These are phyloP conservation scores for Enteromius trimaculatus DNA, from an alignment of 2,797 vertebrate genomes.

Conservation along the genomic window DNA sequence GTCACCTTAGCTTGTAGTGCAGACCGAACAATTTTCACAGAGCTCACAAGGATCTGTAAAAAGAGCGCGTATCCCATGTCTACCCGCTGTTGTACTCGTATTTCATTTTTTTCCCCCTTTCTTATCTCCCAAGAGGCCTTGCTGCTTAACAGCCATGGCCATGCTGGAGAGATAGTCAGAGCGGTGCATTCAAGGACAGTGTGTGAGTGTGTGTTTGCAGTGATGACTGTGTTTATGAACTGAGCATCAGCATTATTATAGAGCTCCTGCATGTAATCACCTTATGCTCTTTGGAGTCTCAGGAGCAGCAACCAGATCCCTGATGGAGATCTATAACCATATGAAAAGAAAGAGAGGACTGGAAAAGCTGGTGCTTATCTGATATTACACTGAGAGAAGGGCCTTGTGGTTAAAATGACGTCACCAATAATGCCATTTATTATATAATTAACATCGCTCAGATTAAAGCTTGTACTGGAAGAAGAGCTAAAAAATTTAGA, in stretches of 20 bases:
- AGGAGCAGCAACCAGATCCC: neutral
- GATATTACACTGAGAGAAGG: neutral
- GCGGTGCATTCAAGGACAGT: conserved; percentile 38
- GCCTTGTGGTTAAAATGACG: neutral
- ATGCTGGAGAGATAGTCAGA: conserved; percentile 20
- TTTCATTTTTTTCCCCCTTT: neutral
- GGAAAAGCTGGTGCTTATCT: conserved; percentile 6
- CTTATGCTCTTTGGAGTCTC: neutral
- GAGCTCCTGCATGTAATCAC: neutral
- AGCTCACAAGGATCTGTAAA: neutral
- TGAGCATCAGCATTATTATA: conserved; percentile 6
- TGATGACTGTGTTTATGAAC: neutral
- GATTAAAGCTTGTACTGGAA: neutral
- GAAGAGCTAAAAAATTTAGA: neutral
- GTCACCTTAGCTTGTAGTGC: neutral
- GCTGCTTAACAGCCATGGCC: conserved; percentile 37
- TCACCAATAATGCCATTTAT: neutral
- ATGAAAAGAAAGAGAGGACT: neutral
- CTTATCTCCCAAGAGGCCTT: conserved; percentile 44
- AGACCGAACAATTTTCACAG: neutral
- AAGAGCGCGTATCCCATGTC: conserved; percentile 11
- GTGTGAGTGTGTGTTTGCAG: neutral
- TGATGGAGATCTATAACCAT: conserved; percentile 26
- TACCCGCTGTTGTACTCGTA: neutral
- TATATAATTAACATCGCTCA: neutral